phyloP scores from a whole-genome alignment of 2,113 vertebrate species.

The Murina feae region DNA sequence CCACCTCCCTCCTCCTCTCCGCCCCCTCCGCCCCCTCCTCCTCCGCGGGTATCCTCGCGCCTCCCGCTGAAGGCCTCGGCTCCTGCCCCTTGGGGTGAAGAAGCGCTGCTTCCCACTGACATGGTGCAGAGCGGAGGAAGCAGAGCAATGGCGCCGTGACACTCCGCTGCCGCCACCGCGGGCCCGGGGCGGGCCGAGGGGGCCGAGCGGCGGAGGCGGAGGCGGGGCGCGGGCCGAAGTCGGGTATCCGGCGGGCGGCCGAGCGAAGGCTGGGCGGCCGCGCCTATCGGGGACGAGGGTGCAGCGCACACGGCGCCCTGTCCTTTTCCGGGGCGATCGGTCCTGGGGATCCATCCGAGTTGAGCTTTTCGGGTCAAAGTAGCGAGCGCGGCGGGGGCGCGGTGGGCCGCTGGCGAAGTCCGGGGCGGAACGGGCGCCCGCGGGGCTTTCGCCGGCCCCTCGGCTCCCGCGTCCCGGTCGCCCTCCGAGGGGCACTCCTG shows the following conservation, averaged over 20 bases:
- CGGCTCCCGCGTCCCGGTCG: background rate
- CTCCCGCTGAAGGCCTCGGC: slow-evolving; percentile 28
- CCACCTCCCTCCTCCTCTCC: slow-evolving; percentile 53
- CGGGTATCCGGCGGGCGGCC: slow-evolving; percentile 69
- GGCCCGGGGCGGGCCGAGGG: slow-evolving; percentile 74
- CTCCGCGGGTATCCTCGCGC: background rate
- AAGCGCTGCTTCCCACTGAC: slow-evolving; percentile 71
- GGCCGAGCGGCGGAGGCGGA: slow-evolving; percentile 72
- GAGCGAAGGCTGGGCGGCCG: background rate
- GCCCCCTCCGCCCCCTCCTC: slow-evolving; percentile 3
- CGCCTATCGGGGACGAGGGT: background rate
- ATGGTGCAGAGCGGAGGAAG: slow-evolving; percentile 79
- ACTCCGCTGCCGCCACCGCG: slow-evolving; percentile 73
- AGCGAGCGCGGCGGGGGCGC: slow-evolving; percentile 35
- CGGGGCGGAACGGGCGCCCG: slow-evolving; percentile 11
- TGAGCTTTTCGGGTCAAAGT: slow-evolving; percentile 42
- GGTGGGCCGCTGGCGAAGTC: slow-evolving; percentile 48
- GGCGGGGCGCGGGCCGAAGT: slow-evolving; percentile 75
- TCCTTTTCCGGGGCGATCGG: background rate
- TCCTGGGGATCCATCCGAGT: background rate
- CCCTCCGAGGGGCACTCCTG: background rate
- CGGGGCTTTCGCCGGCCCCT: background rate
- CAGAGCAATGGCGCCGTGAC: slow-evolving; percentile 92
- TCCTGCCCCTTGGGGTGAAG: slow-evolving; percentile 33
- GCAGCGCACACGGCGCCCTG: background rate